Evolutionary conservation across 1,140 invertebrate genomes (phyloP), one percentile per base, ranked within the genome.

Genomic region (Mycetomoellerius zeteki): DNA sequence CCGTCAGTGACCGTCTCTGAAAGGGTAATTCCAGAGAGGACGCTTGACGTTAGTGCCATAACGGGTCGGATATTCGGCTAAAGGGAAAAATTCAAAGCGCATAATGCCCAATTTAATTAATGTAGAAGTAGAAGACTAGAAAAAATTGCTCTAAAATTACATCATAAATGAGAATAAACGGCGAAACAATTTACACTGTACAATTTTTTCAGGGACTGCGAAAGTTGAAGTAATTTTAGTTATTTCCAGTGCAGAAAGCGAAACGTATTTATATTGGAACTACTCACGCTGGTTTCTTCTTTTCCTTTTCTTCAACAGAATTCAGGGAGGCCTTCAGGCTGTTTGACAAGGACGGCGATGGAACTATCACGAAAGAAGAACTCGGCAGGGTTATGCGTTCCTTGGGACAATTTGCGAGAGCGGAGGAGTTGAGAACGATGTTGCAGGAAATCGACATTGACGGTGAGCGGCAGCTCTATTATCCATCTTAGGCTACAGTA

Each of bases 391-490:
- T 98, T 4, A 98, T 98, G 98, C 95, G 98, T 50, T 98, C 97
- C 71, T 93, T 98, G 43, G 98, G 98, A 1, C 98, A 98, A 93
- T 98, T 98, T 94, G 98, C 98, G 0, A 96, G 97, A 65, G 97
- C 97, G 14, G 97, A 98, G 93, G 98, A 98, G 93, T 94, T 98
- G 73, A 97, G 97, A 86, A 97, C 98, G 88, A 98, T 99, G 98
- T 95, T 99, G n/a, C 97, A 98, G 91, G 98, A 99, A 94, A 98
- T 98, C 19, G 98, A 99, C 93, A 97, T 98, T 65, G 98, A 99
- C 93, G 98, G 98, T 98, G 93, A 95, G 96, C 92, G 43, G 12
- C 16, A 69, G 3, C 10, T 73, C 69, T 60, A 75, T 84, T 82
- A 73, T 82, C 69, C 43, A 62, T 75, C 19, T 75, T 75, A 60